These are phyloP conservation scores for Mesembrinibis cayennensis DNA, from an alignment of 2,113 vertebrate genomes.

Conservation along the genomic window DNA sequence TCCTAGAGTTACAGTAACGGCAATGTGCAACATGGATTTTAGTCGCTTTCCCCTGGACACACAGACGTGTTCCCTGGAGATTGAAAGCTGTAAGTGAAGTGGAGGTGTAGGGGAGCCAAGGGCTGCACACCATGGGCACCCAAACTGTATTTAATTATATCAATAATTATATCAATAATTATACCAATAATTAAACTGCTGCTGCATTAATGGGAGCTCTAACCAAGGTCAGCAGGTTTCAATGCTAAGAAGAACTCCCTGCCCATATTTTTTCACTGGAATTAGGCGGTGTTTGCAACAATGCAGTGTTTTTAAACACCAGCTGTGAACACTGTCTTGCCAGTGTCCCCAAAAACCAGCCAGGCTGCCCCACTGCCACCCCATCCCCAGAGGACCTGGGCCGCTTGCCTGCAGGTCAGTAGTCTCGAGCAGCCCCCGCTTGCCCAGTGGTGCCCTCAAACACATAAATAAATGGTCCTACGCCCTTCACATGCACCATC, in stretches of 20 bases:
- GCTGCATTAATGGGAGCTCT: background rate
- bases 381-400: background rate
- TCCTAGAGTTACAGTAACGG: conserved; percentile 92
- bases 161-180: background rate
- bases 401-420: background rate
- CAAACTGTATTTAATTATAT: background rate
- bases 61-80: conserved; percentile 95
- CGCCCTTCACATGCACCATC: fast-evolving
- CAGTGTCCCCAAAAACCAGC: background rate
- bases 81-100: conserved; percentile 95
- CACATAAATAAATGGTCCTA: background rate
- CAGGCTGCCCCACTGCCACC: background rate
- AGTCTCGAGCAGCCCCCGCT: background rate
- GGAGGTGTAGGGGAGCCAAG: background rate
- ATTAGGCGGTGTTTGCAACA: background rate
- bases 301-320: background rate
- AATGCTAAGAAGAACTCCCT: background rate
- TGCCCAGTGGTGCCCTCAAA: background rate
- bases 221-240: background rate
- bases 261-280: background rate
- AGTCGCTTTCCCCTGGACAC: conserved; percentile 97
- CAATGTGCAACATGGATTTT: conserved; percentile 99
- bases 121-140: background rate
- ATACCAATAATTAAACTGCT: background rate
- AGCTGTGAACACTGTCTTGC: background rate